Evolutionary conservation across 2,888 invertebrate species (phyloP).

Genomic region (Parasteatoda lunata): DNA sequence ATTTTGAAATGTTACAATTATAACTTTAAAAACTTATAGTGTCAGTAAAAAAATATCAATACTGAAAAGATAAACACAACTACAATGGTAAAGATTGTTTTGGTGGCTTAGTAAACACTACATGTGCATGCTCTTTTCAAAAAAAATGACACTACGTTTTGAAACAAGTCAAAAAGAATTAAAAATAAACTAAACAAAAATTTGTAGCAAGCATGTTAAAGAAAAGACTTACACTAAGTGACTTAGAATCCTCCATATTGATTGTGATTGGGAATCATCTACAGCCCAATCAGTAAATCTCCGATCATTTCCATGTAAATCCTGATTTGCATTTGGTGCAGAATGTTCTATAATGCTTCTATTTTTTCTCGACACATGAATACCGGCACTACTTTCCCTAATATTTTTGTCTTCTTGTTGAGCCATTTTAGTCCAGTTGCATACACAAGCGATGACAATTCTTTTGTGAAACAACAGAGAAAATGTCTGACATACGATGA

Average conservation of each 20-base stretch:
- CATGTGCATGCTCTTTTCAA: too few species aligned
- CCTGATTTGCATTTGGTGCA: constrained; percentile 6
- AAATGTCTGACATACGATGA: constrained; percentile 26
- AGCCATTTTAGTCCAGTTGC: constrained; percentile 35
- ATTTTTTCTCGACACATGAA: constrained; percentile 3
- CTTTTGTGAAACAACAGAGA: constrained; percentile 14
- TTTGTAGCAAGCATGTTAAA: background rate
- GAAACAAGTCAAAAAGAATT: background rate
- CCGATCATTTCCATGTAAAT: background rate
- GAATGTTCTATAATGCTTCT: background rate
- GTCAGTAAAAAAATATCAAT: background rate
- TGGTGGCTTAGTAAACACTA: background rate
- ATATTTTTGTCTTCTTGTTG: constrained; percentile 27
- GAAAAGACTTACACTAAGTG: constrained; percentile 54
- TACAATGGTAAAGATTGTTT: background rate
- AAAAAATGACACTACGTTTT: too few species aligned
- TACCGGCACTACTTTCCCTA: constrained; percentile 23
- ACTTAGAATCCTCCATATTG: constrained; percentile 60
- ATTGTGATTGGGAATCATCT: constrained; percentile 55
- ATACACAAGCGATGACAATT: constrained; percentile 17
- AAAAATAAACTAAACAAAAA: background rate
- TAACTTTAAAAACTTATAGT: too few species aligned
- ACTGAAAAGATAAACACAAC: background rate
- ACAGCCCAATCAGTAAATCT: constrained; percentile 43
- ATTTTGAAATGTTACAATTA: too few species aligned